phyloP scores from a whole-genome alignment of 2,113 vertebrate genomes.

The Gorilla gorilla region DNA sequence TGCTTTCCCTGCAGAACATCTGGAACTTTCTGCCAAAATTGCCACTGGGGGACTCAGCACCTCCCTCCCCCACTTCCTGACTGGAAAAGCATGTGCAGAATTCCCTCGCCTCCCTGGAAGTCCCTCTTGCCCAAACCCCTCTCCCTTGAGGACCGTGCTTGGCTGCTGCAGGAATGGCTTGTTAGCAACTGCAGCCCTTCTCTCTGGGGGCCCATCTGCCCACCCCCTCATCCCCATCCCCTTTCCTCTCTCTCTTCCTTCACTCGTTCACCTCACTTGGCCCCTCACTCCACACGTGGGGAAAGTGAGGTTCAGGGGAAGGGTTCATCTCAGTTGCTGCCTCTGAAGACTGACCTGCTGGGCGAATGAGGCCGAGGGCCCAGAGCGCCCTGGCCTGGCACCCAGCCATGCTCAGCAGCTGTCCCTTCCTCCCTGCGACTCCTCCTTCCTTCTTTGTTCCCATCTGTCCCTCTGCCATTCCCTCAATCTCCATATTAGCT shows the following conservation, averaged over 20 bases:
- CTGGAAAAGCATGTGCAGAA: neutral
- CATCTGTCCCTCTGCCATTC: neutral
- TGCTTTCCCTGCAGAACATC: neutral
- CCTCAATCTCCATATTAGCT: neutral
- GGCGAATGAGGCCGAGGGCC: fast-evolving
- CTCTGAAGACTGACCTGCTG: fast-evolving
- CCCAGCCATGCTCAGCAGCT: neutral
- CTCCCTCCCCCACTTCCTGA: neutral
- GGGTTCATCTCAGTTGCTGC: neutral
- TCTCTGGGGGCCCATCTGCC: neutral
- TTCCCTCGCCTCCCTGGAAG: neutral
- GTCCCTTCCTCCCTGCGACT: neutral
- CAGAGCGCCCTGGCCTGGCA: fast-evolving
- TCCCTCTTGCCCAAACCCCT: fast-evolving
- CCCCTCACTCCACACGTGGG: neutral
- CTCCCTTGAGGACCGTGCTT: neutral
- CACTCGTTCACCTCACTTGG: neutral
- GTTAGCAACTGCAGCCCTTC: neutral
- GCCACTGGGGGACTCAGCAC: neutral
- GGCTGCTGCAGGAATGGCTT: neutral
- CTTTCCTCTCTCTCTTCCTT: too few species aligned
- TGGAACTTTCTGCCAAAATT: slow-evolving; percentile 13
- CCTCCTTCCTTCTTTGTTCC: too few species aligned
- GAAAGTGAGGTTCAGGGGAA: neutral
- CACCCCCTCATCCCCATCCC: fast-evolving